phyloP scores from a whole-genome alignment of 2,888 invertebrate species.

The Eurytoma californica region DNA sequence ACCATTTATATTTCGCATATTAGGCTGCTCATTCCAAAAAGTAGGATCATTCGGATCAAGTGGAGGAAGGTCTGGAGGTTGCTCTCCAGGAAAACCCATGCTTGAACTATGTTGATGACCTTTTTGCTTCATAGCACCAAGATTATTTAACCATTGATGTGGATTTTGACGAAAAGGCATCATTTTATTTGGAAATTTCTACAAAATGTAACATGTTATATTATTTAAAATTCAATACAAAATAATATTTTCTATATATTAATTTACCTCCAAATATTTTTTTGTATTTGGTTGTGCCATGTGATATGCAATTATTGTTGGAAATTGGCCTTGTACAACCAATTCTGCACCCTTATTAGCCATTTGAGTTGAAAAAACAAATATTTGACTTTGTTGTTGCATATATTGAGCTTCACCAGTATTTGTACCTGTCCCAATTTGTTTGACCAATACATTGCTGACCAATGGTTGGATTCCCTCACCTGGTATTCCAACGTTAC shows the following conservation, averaged over 20 bases:
- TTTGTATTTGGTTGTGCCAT: slow-evolving; percentile 97
- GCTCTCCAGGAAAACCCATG: slow-evolving; percentile 72
- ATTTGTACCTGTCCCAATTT: slow-evolving; percentile 81
- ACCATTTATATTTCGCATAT: slow-evolving; percentile 72
- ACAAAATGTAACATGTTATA: slow-evolving; percentile 58
- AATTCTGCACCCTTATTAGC: slow-evolving; percentile 97
- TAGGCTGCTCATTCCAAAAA: slow-evolving; percentile 73
- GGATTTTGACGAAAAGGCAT: slow-evolving; percentile 91
- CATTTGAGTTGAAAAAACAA: slow-evolving; percentile 95
- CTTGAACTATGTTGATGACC: slow-evolving; percentile 78
- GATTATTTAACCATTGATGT: slow-evolving; percentile 87
- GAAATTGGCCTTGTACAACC: slow-evolving; percentile 91
- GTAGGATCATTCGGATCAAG: slow-evolving; percentile 71
- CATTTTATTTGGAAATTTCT: slow-evolving; percentile 94
- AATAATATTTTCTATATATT: background rate
- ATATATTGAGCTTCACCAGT: slow-evolving; percentile 91
- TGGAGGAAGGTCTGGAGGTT: slow-evolving; percentile 71
- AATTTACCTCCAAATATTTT: slow-evolving; percentile 89
- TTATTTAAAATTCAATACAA: slow-evolving; percentile 38
- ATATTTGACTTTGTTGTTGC: slow-evolving; percentile 98
- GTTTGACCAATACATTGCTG: slow-evolving; percentile 87
- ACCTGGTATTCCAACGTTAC: slow-evolving; percentile 74
- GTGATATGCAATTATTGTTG: slow-evolving; percentile 95
- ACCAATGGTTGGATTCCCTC: slow-evolving; percentile 85
- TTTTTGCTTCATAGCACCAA: slow-evolving; percentile 86